Conservation (phyloP, 2,888 invertebrate genomes). For the Thalpophila matura region DNA sequence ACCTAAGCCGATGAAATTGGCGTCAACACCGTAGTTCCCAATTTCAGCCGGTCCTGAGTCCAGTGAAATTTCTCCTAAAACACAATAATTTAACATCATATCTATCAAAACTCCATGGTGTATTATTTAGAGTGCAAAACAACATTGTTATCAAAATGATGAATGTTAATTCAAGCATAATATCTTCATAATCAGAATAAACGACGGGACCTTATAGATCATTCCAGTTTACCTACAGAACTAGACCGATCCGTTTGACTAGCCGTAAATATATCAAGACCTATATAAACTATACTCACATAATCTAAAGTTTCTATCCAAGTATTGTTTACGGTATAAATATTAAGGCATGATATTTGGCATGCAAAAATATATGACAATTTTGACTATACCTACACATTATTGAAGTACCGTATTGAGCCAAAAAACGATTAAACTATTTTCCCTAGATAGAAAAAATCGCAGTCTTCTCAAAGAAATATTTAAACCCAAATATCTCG, state of each 20-base stretch:
- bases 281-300: constrained; percentile 48
- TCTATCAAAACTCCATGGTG: constrained; percentile 15
- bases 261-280: constrained; percentile 44
- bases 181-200: constrained; percentile 48
- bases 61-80: too few relatives aligned
- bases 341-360: constrained; percentile 9
- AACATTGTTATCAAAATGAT: constrained; percentile 39
- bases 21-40: too few relatives aligned
- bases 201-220: constrained; percentile 19
- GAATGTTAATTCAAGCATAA: constrained; percentile 25
- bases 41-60: too few relatives aligned
- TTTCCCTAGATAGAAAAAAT: too few relatives aligned
- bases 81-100: too few relatives aligned
- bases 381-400: constrained; percentile 23
- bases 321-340: constrained; percentile 34
- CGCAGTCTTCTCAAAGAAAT: too few relatives aligned
- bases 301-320: constrained; percentile 43
- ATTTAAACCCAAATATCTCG: too few relatives aligned
- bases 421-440: too few relatives aligned
- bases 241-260: constrained; percentile 21
- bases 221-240: constrained; percentile 28
- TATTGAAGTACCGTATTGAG: too few relatives aligned
- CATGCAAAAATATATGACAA: neutral
- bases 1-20: too few relatives aligned
- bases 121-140: constrained; percentile 8